Base-by-base conservation (phyloP, 35 echinoderm and acorn worm genomes). In the Patiria miniata region DNA sequence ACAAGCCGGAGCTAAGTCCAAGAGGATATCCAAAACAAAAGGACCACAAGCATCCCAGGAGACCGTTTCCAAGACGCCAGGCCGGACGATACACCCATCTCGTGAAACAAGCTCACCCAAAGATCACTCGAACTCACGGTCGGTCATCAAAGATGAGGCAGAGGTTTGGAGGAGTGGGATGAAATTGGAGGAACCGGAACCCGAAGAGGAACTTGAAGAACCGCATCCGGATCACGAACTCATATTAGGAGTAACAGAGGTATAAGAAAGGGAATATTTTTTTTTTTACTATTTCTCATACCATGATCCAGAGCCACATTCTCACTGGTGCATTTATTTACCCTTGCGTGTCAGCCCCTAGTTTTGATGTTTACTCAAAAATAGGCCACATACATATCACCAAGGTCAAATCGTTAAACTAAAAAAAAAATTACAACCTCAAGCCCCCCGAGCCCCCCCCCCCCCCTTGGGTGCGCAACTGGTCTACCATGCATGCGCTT, bases 231-330 rank as follows among this genome's bases (percentile, higher is more conserved):
- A 73, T 73, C 65, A 73, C 29, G 65, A 26, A 36, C 65, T 73
- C 29, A 73, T 73, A 14, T 34, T 73, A 32, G 65, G 65, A 73
- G 65, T 73, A 10, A 73, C 65, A 73, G 65, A 73, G 65, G 65
- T 73, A 73, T 34, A 0, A 28, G 2, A 14, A n/a, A 0, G 19
- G 2, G 2, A 18, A 73, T 73, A 5, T 32, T 8, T 1, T 73
- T 36, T 73, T 12, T 73, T 73, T 16, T 1, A 30, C 2, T 73
- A 26, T 73, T 4, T 73, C 2, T n/a, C 34, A 73, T 2, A 23
- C 26, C 26, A 18, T 15, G 1, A 23, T 73, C 0, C 29, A 16
- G 8, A 14, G 12, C 42, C 42, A 47, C 42, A 6, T 12, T 47
- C 12, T 47, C 4, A 47, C 42, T 47, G 42, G 4, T 47, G 42